Base-by-base conservation (phyloP, 2,888 invertebrate genomes). In the Stenoptilia bipunctidactyla region DNA sequence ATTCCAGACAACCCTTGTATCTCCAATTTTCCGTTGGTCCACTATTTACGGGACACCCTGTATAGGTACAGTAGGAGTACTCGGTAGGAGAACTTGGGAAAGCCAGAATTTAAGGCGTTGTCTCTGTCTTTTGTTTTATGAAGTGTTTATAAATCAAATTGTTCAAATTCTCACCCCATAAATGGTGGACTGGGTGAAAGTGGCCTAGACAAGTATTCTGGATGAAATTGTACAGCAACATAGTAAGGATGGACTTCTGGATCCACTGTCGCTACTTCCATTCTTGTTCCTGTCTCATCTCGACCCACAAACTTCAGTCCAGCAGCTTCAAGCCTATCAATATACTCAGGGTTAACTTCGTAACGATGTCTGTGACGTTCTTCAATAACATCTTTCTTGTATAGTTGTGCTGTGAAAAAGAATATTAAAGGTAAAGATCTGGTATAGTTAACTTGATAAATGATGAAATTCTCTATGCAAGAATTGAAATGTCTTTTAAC, bases 351-450 rank as follows among this genome's bases (percentile, higher is more conserved):
- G 83, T 99, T 99, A 1, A 98, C 96, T 85, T 99, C 99, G 65
- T 96, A 99, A 15, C 99, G 87, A 72, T 99, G 99, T 37, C 99
- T 85, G 75, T 99, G 99, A 3, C 99, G 88, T 69, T 99, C 99
- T 57, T 97, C 95, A 40, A 99, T 90, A 39, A 73, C 74, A 9
- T 90, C 88, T 45, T 89, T 90, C 3, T 92, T 92, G 75, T 96
- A 96, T 2, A 96, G 71, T 66, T 89, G 87, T 43, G 87, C 92
- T 91, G 64, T 10, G 64, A 66, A 42, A 30, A 33, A n/a, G 15
- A 15, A 25, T 6, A n/a, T n/a, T n/a, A n/a, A n/a, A n/a, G n/a
- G n/a, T n/a, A n/a, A n/a, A n/a, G n/a, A n/a, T n/a, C n/a, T n/a
- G n/a, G n/a, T n/a, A n/a, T n/a, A n/a, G n/a, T n/a, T n/a, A n/a